A percentile compares a stretch with the other conserved stretches of the same genome.
Conservation (phyloP, 2,797 vertebrate species). For the Argya squamiceps region DNA sequence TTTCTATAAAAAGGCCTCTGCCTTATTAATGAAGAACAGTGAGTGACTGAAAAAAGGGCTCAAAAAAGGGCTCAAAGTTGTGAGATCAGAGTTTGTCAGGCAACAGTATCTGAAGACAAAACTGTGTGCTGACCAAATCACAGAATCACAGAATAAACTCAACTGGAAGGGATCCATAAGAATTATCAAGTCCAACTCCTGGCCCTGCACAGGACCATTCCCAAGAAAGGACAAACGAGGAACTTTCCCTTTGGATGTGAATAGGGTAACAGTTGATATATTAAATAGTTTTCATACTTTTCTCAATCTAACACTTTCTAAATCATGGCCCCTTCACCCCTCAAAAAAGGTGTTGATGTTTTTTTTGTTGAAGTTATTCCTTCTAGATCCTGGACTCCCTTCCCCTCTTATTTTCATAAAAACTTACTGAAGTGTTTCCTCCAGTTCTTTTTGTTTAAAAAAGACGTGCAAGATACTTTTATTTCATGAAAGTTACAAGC, state of each 20-base stretch:
- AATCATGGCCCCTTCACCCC: background rate
- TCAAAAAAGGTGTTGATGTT: background rate
- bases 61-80: background rate
- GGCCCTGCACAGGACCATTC: background rate
- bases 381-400: background rate
- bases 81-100: background rate
- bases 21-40: background rate
- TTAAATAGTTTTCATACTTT: background rate
- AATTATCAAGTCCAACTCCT: background rate
- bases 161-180: background rate
- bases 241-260: background rate
- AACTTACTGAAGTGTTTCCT: background rate
- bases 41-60: background rate
- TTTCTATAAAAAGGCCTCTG: background rate
- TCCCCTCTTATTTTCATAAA: background rate
- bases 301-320: background rate
- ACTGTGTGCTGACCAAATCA: background rate
- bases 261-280: background rate
- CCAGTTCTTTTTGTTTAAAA: slow-evolving; percentile 14
- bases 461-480: background rate
- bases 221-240: background rate
- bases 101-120: background rate
- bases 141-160: background rate
- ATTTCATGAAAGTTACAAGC: slow-evolving; percentile 61
- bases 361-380: background rate